Evolutionary conservation across 2,797 vertebrate genomes (phyloP).

Genomic region (Liparis tanakae): DNA sequence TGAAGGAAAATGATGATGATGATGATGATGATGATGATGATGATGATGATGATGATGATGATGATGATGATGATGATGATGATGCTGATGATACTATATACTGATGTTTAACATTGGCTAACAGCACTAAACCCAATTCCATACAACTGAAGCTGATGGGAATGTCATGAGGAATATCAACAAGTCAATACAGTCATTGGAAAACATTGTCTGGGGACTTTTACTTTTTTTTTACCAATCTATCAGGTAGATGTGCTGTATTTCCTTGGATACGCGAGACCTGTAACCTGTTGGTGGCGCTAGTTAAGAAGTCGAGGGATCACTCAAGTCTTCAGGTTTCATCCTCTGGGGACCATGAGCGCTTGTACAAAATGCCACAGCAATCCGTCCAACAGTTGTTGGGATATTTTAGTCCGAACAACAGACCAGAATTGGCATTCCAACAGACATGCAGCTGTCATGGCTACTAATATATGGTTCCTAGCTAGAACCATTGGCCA

Average conservation of each 20-base stretch:
- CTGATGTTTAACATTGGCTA: neutral
- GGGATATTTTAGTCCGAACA: neutral
- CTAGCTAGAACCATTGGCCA: slow-evolving; percentile 9
- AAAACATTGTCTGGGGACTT: neutral
- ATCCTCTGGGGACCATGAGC: neutral
- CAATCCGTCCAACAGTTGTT: neutral
- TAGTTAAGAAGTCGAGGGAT: neutral
- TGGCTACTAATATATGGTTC: slow-evolving; percentile 14
- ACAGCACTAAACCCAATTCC: neutral
- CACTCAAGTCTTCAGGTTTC: neutral
- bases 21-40: neutral
- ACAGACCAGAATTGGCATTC: neutral
- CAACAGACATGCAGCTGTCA: neutral
- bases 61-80: neutral
- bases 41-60: neutral
- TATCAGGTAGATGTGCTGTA: neutral
- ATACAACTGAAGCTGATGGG: neutral
- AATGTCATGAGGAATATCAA: neutral
- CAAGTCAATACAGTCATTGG: neutral
- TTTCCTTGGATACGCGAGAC: neutral
- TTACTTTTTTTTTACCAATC: too few relatives aligned
- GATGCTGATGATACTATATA: neutral
- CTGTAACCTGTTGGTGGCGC: neutral
- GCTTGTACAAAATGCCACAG: neutral
- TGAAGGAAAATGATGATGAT: neutral